Evolutionary conservation across 2,888 invertebrate species (phyloP).

Genomic region (Doris montereyensis): DNA sequence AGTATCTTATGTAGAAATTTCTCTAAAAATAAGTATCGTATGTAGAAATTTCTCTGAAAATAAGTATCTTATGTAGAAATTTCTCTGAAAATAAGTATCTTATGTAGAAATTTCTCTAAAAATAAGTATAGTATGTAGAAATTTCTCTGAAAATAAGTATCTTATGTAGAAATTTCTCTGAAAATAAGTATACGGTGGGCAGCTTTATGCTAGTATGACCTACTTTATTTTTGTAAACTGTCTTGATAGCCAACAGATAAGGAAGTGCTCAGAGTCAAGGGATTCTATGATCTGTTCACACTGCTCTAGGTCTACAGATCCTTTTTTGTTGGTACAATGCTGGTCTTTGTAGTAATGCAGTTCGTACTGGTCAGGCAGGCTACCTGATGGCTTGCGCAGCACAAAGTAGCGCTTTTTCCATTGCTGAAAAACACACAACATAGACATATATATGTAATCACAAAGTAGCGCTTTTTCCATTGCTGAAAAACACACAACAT

Average conservation of each 20-base stretch:
- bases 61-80: no score
- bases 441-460: not conserved
- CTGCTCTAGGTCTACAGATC: constrained; percentile 88
- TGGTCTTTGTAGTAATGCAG: constrained; percentile 92
- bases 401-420: constrained; percentile 97
- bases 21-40: no score
- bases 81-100: no score
- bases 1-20: no score
- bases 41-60: no score
- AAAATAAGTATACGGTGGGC: no score
- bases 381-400: constrained; percentile 86
- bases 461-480: not conserved
- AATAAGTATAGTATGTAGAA: no score
- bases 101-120: no score
- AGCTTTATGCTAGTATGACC: no score
- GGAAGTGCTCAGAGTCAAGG: constrained; percentile 66
- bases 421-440: constrained; percentile 78
- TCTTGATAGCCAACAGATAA: constrained; percentile 67
- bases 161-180: no score
- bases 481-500: not conserved
- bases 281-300: constrained; percentile 88
- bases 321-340: constrained; percentile 66
- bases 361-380: constrained; percentile 93
- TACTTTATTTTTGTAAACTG: constrained; percentile 71
- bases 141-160: no score